Conservation (phyloP, 2,113 vertebrate species). For the Corydoras sp. region DNA sequence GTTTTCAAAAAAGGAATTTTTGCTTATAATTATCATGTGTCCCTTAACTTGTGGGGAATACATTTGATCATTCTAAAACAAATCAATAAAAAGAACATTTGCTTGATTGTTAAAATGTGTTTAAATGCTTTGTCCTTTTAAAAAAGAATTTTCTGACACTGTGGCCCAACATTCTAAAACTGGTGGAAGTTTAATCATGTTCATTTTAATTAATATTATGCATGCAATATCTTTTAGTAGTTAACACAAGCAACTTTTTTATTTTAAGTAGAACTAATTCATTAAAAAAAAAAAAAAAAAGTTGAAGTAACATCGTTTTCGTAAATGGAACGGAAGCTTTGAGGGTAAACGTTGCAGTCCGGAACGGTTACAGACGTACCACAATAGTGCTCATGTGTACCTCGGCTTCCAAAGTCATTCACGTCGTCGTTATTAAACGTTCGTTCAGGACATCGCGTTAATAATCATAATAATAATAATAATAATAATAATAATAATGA, state of each 20-base stretch:
- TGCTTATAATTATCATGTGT: too few relatives aligned
- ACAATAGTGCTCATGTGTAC: not conserved
- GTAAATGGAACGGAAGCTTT: conserved; percentile 16
- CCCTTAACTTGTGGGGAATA: too few relatives aligned
- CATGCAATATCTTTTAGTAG: not conserved
- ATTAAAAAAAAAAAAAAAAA: not conserved
- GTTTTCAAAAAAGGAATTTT: too few relatives aligned
- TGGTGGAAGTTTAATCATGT: too few relatives aligned
- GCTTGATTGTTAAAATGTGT: too few relatives aligned
- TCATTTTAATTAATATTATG: not conserved
- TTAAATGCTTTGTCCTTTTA: too few relatives aligned
- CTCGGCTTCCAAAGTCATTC: conserved; percentile 3
- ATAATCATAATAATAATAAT: too few relatives aligned
- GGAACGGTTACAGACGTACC: conserved; percentile 17
- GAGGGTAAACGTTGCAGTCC: not conserved
- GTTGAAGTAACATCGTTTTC: not conserved
- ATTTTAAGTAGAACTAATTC: not conserved
- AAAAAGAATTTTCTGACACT: too few relatives aligned
- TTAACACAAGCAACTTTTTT: not conserved
- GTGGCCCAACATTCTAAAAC: too few relatives aligned
- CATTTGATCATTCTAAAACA: too few relatives aligned
- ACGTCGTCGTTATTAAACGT: not conserved
- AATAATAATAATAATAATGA: conserved; percentile 21
- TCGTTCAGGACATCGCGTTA: not conserved
- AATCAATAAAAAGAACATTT: too few relatives aligned